Evolutionary conservation across 2,113 vertebrate species (phyloP).

Genomic region (Pipa parva): DNA sequence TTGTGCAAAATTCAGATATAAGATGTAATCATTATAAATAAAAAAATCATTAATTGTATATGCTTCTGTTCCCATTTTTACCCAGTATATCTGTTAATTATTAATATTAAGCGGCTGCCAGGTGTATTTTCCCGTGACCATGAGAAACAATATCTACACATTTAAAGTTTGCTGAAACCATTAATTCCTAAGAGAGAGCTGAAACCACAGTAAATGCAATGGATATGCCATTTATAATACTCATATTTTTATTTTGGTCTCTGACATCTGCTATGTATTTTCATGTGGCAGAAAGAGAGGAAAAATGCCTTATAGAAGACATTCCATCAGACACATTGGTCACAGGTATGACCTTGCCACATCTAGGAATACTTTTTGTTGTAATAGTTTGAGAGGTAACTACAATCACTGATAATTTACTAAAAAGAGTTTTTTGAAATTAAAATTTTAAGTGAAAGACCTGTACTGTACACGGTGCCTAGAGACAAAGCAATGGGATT

Average conservation of each 20-base stretch:
- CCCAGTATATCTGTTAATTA: conserved; percentile 13
- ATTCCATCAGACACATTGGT: conserved; percentile 74
- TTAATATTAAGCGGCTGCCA: conserved; percentile 45
- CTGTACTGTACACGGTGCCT: too few species aligned
- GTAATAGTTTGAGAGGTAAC: too few species aligned
- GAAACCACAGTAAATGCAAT: conserved; percentile 43
- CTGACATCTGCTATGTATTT: conserved; percentile 75
- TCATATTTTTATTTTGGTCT: conserved; percentile 56
- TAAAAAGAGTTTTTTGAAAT: too few species aligned
- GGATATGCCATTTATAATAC: conserved; percentile 45
- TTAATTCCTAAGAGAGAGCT: neutral
- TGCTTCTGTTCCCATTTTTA: neutral
- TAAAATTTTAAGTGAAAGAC: too few species aligned
- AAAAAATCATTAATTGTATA: too few species aligned
- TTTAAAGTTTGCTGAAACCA: neutral
- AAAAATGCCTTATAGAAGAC: conserved; percentile 88
- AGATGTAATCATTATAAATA: too few species aligned
- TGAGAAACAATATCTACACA: conserved; percentile 35
- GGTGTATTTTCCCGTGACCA: conserved; percentile 58
- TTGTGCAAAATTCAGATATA: too few species aligned
- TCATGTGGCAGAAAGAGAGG: conserved; percentile 76
- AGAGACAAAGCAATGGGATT: too few species aligned
- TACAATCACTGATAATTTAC: too few species aligned
- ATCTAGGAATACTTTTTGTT: neutral
- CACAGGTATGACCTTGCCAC: conserved; percentile 65